phyloP scores from a whole-genome alignment of 2,113 vertebrate species.

The Dromiciops gliroides region DNA sequence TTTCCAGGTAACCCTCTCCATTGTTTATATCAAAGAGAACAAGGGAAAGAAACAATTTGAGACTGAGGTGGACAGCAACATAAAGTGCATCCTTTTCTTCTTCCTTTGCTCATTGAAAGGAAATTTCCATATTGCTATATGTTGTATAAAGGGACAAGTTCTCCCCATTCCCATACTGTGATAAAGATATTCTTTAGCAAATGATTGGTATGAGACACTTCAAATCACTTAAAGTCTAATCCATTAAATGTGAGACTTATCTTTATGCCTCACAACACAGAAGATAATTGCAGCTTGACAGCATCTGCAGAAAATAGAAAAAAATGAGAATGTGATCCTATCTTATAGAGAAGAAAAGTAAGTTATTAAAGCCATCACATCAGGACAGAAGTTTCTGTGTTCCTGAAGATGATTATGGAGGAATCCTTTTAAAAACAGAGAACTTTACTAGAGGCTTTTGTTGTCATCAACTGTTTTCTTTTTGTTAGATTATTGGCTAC shows the following conservation, averaged over 20 bases:
- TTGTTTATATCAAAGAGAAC: not conserved
- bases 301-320: conserved; percentile 15
- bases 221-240: conserved; percentile 7
- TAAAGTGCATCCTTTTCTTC: not conserved
- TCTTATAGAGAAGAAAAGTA: not conserved
- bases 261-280: not conserved
- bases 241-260: conserved; percentile 11
- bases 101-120: not conserved
- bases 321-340: not conserved
- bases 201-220: not conserved
- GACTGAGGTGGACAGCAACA: not conserved
- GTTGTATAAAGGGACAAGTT: not conserved
- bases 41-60: not conserved
- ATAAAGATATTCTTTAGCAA: not conserved
- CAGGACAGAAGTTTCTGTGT: conserved; percentile 5
- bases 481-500: conserved; percentile 8
- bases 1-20: not conserved
- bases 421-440: not conserved
- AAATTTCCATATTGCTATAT: not conserved
- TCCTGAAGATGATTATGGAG: conserved; percentile 25
- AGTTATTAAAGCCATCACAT: not conserved
- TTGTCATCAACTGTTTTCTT: conserved; percentile 39
- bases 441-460: not conserved
- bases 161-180: not conserved
- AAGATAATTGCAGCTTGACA: not conserved